These are phyloP conservation scores for Turritopsis rubra DNA, from an alignment of 30 jellyfish, hydroid and myxozoan genomes.

Conservation along the genomic window DNA sequence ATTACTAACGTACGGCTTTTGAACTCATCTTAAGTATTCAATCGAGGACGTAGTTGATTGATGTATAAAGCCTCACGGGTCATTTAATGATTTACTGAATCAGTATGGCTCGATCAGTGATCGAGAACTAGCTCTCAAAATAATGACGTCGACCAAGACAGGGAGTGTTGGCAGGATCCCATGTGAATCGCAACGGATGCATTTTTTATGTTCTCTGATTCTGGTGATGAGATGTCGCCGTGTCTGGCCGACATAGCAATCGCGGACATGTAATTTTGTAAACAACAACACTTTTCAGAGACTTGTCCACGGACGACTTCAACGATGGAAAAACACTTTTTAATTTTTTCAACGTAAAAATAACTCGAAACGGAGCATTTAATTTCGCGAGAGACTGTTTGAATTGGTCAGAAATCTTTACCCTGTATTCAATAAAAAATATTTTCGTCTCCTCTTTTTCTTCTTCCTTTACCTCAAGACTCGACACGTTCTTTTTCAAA, in stretches of 20 bases:
- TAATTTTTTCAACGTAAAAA: not conserved
- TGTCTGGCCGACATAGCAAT: slow-evolving; percentile 3
- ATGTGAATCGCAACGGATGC: not conserved
- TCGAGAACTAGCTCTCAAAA: not conserved
- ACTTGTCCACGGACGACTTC: not conserved
- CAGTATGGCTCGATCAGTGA: no score
- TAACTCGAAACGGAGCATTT: not conserved
- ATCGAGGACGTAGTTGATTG: not conserved
- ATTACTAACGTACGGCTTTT: not conserved
- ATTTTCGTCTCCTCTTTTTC: not conserved
- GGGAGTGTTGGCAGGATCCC: not conserved
- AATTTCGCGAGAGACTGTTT: not conserved
- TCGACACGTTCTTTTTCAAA: no score
- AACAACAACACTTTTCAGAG: not conserved
- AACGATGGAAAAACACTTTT: not conserved
- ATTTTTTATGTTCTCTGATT: not conserved
- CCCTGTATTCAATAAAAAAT: not conserved
- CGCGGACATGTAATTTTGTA: not conserved
- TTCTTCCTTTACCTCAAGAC: no score
- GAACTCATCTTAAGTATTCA: not conserved
- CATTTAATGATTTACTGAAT: not conserved
- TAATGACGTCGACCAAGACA: not conserved
- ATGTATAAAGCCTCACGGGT: not conserved
- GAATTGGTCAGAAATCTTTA: not conserved
- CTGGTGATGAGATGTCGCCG: slow-evolving; percentile 1